phyloP scores from a whole-genome alignment of 2,113 vertebrate genomes.

The Promerops cafer region DNA sequence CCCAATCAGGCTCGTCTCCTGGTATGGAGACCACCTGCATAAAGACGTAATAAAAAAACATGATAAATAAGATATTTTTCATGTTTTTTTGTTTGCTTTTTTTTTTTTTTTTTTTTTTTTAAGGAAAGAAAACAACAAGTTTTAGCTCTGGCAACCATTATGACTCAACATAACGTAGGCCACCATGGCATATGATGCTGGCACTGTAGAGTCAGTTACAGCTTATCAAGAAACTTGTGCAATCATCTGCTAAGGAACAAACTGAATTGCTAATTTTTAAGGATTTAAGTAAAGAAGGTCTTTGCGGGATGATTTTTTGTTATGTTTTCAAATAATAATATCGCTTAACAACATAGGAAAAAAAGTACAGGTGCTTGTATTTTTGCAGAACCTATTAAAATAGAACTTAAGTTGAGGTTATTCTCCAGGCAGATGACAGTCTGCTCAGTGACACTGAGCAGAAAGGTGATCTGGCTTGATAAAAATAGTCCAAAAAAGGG shows the following conservation, averaged over 20 bases:
- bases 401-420: not conserved
- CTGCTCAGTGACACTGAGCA: not conserved
- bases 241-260: not conserved
- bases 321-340: not conserved
- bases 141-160: slow-evolving; percentile 50
- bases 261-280: not conserved
- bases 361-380: not conserved
- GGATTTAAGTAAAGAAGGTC: not conserved
- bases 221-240: not conserved
- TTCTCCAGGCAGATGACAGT: not conserved
- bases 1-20: slow-evolving; percentile 83
- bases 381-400: not conserved
- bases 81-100: slow-evolving; percentile 38
- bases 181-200: not conserved
- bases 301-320: not conserved
- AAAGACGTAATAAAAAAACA: slow-evolving; percentile 80
- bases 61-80: slow-evolving; percentile 71
- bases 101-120: not conserved
- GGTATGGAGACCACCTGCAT: slow-evolving; percentile 79
- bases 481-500: not conserved
- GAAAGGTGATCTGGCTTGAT: not conserved
- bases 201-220: not conserved
- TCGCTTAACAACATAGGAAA: not conserved
- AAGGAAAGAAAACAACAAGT: slow-evolving; percentile 50
- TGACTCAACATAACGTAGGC: not conserved